Evolutionary conservation across 1,140 invertebrate genomes (phyloP), one percentile per base, ranked within the genome.

Genomic region (Drosophila pallidifrons): DNA sequence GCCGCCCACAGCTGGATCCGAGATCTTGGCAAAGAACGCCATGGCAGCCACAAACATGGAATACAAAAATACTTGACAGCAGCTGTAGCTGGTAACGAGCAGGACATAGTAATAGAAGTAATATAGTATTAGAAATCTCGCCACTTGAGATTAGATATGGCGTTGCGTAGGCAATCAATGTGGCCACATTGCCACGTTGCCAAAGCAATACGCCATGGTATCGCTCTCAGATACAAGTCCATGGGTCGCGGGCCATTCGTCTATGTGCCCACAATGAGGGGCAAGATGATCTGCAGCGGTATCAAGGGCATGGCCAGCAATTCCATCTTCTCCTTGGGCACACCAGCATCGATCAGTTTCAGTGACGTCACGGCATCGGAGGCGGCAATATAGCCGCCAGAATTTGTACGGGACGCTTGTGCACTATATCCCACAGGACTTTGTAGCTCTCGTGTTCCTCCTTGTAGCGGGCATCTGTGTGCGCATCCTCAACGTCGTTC

Each of bases 261-360:
- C 88, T 98, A 98, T 92, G 96, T 97, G 10, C 95, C 95, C 75
- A 99, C 96, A 32, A 98, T 91, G 58, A 99, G 93, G 7, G 99
- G 99, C 77, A 99, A 94, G 35, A 99, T 93, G 55, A 99, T 98
- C 94, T 99, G 99, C 32, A 99, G 93, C 10, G 99, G 99, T 49
- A 99, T 96, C 89, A 99, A 93, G 5, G 98, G 98, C 13, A 99
- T 95, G 8, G 97, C 96, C 82, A 99, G 94, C 47, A 99, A 92
- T 0, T 98, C 99, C 52, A 99, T 93, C 75, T 97, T 96, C 92
- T 99, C 98, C 91, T 99, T 99, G 0, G 98, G 98, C 47, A 99
- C 96, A 28, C 99, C 99, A 54, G 96, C 95, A 93, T 99, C 99
- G 5, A 99, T 96, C 16, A 99, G 93, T 93, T 99, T 99, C 55